phyloP scores from a whole-genome alignment of 2,888 invertebrate species.

The Amphimallon solstitiale region DNA sequence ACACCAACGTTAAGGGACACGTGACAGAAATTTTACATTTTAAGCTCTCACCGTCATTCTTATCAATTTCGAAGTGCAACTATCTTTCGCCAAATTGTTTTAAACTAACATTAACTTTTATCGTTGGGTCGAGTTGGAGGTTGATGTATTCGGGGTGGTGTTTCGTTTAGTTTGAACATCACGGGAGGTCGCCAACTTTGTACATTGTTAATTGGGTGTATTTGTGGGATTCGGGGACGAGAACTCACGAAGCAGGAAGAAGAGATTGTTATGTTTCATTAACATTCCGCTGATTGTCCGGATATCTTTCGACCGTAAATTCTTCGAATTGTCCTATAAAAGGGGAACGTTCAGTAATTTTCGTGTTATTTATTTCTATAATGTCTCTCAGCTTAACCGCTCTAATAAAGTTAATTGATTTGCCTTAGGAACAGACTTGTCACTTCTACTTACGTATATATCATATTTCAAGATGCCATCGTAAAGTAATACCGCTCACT shows the following conservation, averaged over 20 bases:
- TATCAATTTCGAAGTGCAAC: conserved; percentile 9
- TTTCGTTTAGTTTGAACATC: neutral
- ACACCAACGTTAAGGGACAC: neutral
- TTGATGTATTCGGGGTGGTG: conserved; percentile 2
- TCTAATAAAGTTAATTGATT: too few relatives aligned
- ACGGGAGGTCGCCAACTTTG: neutral
- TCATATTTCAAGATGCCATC: too few relatives aligned
- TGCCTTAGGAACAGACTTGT: too few relatives aligned
- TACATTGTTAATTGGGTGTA: conserved; percentile 19
- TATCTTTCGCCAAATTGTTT: conserved; percentile 19
- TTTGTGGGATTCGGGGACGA: conserved; percentile 4
- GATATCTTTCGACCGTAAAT: conserved; percentile 21
- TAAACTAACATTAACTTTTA: conserved; percentile 14
- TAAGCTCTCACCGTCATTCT: neutral
- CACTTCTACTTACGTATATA: too few relatives aligned
- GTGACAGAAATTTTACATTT: conserved; percentile 14
- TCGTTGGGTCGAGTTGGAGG: conserved; percentile 2
- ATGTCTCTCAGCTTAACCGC: too few relatives aligned
- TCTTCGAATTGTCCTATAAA: conserved; percentile 4
- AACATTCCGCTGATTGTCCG: conserved; percentile 13
- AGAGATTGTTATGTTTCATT: conserved; percentile 21
- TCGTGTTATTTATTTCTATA: neutral
- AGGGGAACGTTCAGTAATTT: neutral
- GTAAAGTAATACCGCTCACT: too few relatives aligned
- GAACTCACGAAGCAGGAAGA: neutral